These are phyloP conservation scores for Drosophila malerkotliana DNA, from an alignment of 1,140 invertebrate species.

Conservation along the genomic window DNA sequence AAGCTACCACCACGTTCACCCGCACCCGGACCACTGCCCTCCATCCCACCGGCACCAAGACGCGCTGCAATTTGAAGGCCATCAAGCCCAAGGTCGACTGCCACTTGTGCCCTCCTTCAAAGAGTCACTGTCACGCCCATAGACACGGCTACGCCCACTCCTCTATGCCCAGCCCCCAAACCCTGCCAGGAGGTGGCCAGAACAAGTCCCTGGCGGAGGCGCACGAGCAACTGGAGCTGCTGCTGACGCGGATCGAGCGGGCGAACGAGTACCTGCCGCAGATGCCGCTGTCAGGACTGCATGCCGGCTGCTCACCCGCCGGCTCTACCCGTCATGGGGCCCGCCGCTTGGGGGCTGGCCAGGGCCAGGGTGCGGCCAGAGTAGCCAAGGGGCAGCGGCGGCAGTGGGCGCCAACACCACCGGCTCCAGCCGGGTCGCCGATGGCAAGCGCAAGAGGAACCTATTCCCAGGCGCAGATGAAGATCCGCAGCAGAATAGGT, in stretches of 20 bases:
- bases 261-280: conserved; percentile 5
- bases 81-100: conserved; percentile 44
- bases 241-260: conserved; percentile 52
- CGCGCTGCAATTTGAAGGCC: not conserved
- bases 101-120: conserved; percentile 4
- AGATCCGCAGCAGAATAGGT: not conserved
- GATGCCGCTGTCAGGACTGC: not conserved
- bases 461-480: not conserved
- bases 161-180: not conserved
- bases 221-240: conserved; percentile 53
- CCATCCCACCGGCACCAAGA: not conserved
- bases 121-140: not conserved
- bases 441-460: conserved; percentile 33
- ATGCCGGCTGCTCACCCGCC: not conserved
- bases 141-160: not conserved
- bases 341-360: not conserved
- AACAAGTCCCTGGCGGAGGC: conserved; percentile 39
- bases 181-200: not conserved
- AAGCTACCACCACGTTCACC: not conserved
- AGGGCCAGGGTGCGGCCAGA: not conserved
- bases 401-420: conserved; percentile 32
- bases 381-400: conserved; percentile 7
- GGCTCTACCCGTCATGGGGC: not conserved
- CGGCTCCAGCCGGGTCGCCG: conserved; percentile 48
- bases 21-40: not conserved